Percentiles rank a stretch among this genome's conserved stretches.
Conservation (phyloP, 1,140 invertebrate genomes). For the Lethrus apterus region DNA sequence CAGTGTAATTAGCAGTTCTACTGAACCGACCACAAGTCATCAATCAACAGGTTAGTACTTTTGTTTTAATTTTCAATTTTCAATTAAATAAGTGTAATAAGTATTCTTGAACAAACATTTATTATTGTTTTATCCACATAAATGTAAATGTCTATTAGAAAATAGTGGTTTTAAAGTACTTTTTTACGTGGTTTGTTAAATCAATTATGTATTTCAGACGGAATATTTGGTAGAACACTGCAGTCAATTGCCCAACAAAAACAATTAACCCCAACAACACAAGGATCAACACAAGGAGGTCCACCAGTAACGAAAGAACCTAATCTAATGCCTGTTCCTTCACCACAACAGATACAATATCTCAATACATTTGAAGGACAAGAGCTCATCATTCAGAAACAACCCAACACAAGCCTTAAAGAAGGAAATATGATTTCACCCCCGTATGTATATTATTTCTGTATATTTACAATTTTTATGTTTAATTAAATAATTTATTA, state of each 20-base stretch:
- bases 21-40: slow-evolving; percentile 40
- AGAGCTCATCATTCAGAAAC: slow-evolving; percentile 93
- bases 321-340: slow-evolving; percentile 92
- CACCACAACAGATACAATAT: slow-evolving; percentile 93
- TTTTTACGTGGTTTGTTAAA: neutral
- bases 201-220: slow-evolving; percentile 49
- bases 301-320: slow-evolving; percentile 57
- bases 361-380: slow-evolving; percentile 93
- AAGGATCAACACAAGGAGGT: slow-evolving; percentile 38
- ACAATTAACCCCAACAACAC: slow-evolving; percentile 47
- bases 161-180: too few species aligned
- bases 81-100: neutral
- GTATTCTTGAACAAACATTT: slow-evolving; percentile 1
- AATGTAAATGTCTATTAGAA: too few species aligned
- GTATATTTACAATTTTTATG: neutral
- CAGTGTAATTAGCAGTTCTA: slow-evolving; percentile 43
- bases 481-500: neutral
- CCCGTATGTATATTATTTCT: slow-evolving; percentile 32
- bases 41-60: slow-evolving; percentile 40
- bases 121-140: too few species aligned
- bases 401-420: slow-evolving; percentile 84
- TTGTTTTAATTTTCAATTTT: neutral
- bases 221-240: slow-evolving; percentile 72
- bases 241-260: slow-evolving; percentile 72
- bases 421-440: slow-evolving; percentile 42